These are phyloP conservation scores for Byasa hedistus DNA, from an alignment of 2,888 invertebrate genomes.

Conservation along the genomic window DNA sequence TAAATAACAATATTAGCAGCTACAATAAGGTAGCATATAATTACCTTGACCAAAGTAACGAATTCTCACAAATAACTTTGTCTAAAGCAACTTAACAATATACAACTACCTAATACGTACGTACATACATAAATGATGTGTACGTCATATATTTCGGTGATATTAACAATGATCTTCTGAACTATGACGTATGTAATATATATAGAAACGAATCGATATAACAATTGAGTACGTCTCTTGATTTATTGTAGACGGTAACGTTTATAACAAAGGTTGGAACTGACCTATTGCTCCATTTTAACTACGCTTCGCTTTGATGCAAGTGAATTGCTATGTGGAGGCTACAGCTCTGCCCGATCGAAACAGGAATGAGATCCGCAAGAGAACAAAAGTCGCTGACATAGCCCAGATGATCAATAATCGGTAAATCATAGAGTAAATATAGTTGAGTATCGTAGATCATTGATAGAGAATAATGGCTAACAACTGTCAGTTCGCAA, in stretches of 20 bases:
- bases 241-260: conserved; percentile 14
- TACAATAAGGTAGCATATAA: too few relatives aligned
- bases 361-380: neutral
- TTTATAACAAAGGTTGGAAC: conserved; percentile 25
- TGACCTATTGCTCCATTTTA: conserved; percentile 23
- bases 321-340: neutral
- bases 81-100: too few relatives aligned
- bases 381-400: neutral
- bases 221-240: conserved; percentile 9
- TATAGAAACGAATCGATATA: conserved; percentile 8
- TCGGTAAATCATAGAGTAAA: too few relatives aligned
- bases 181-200: neutral
- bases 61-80: too few relatives aligned
- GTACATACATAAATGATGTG: neutral
- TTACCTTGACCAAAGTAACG: too few relatives aligned
- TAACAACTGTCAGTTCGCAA: too few relatives aligned
- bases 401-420: too few relatives aligned
- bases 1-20: too few relatives aligned
- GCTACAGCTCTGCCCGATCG: neutral
- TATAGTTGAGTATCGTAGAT: too few relatives aligned
- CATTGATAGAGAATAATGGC: too few relatives aligned
- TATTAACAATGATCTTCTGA: neutral
- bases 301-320: neutral
- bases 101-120: neutral
- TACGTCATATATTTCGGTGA: neutral